Evolutionary conservation across 2,113 vertebrate species (phyloP).

Genomic region (Aramus guarauna): DNA sequence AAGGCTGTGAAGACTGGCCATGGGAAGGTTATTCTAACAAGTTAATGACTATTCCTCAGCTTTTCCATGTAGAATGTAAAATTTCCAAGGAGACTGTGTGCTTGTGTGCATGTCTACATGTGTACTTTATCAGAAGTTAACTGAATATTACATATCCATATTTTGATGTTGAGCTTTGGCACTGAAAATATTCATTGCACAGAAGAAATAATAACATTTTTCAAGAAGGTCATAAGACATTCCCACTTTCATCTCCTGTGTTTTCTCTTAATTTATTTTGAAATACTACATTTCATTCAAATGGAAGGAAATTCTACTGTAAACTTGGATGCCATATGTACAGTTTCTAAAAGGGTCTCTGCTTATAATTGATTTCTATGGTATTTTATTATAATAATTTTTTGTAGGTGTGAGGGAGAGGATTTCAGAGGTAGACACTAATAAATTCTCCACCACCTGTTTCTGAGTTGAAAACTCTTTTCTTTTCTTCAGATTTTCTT

Average conservation of each 20-base stretch:
- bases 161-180: not conserved
- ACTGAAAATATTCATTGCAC: not conserved
- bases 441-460: not conserved
- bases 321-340: not conserved
- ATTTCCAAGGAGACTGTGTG: not conserved
- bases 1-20: not conserved
- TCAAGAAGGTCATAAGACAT: not conserved
- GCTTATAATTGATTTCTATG: not conserved
- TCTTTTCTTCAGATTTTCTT: not conserved
- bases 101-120: not conserved
- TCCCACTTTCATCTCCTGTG: not conserved
- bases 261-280: conserved; percentile 13
- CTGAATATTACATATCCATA: not conserved
- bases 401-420: not conserved
- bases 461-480: not conserved
- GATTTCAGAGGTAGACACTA: not conserved
- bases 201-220: not conserved
- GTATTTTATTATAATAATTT: not conserved
- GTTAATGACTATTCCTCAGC: not conserved
- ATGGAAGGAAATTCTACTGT: not conserved
- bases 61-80: not conserved
- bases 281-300: conserved; percentile 36
- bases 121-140: not conserved
- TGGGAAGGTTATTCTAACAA: rapidly evolving
- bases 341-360: not conserved